Evolutionary conservation across 2,888 invertebrate genomes (phyloP), one percentile per base, ranked within the genome.

Genomic region (Octonoba sinensis): DNA sequence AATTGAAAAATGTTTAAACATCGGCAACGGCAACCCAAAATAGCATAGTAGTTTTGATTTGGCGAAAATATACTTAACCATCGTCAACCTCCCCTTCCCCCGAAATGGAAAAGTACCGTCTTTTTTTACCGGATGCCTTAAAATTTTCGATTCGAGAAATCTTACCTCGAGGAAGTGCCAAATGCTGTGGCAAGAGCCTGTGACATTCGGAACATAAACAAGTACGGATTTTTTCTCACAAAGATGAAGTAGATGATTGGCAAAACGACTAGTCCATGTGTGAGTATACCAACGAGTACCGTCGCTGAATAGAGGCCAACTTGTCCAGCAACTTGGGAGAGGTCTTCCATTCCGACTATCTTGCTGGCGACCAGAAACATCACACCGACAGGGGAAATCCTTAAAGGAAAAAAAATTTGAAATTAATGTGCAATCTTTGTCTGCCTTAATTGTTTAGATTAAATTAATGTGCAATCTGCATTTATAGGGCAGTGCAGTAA

Each of bases 291-390:
- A n/a, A 95, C 88, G 82, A 97, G 89, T 0, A 99, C 98, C 0
- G 98, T 98, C 87, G 94, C 90, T 88, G 97, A 97, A 90, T 99
- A 99, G 90, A 95, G 90, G 36, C 98, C 98, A 65, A 99, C 90
- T 82, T 96, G 93, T 24, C 95, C 94, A 47, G 96, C 92, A 75
- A 97, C 92, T 16, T 93, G 93, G 0, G 92, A 91, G 87, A 97
- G 94, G 36, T 95, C 95, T 56, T 94, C 92, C 89, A 97, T 96
- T 88, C 95, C 96, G 89, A 96, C 91, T 73, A 97, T 93, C 90
- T 97, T 97, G 51, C 95, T 94, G 13, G 95, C 93, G 27, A 97
- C 94, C 85, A 96, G 89, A 90, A 96, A 96, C 87, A 94, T 93
- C 16, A 96, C 95, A 85, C 96, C 96, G 46, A 96, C 89, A 0